Evolutionary conservation across 2,888 invertebrate genomes (phyloP).

Genomic region (Pristionchus exspectatus): DNA sequence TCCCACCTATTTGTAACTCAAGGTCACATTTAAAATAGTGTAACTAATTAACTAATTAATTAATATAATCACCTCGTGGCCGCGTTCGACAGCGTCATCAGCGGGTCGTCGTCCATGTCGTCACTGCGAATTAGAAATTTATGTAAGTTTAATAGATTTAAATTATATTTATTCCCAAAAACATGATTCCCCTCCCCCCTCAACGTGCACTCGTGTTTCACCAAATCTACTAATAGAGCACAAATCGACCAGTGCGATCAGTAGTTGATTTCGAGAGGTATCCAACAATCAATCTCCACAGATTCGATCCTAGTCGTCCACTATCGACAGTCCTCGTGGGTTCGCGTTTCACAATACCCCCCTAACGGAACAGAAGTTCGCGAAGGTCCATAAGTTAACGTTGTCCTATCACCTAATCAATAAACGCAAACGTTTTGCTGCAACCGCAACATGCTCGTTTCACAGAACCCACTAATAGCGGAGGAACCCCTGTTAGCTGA

Average conservation of each 20-base stretch:
- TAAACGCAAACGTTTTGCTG: neutral
- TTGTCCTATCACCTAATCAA: too few species aligned
- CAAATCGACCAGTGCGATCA: too few species aligned
- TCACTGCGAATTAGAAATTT: neutral
- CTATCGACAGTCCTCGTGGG: too few species aligned
- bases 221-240: neutral
- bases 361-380: too few species aligned
- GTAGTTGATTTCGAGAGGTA: too few species aligned
- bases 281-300: too few species aligned
- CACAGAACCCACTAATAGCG: neutral
- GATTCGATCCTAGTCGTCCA: too few species aligned
- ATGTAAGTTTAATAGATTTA: neutral
- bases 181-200: neutral
- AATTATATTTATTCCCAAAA: neutral
- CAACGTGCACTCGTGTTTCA: neutral
- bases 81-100: constrained; percentile 32
- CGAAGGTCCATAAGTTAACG: too few species aligned
- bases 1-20: neutral
- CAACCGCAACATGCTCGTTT: neutral
- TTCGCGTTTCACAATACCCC: too few species aligned
- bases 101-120: constrained; percentile 36
- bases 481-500: too few species aligned
- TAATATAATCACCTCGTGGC: neutral
- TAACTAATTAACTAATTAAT: neutral
- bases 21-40: neutral